A percentile compares a stretch with the other conserved stretches of the same genome.
phyloP scores from a whole-genome alignment of 2,797 vertebrate genomes.

The Halcyon leucocephala region DNA sequence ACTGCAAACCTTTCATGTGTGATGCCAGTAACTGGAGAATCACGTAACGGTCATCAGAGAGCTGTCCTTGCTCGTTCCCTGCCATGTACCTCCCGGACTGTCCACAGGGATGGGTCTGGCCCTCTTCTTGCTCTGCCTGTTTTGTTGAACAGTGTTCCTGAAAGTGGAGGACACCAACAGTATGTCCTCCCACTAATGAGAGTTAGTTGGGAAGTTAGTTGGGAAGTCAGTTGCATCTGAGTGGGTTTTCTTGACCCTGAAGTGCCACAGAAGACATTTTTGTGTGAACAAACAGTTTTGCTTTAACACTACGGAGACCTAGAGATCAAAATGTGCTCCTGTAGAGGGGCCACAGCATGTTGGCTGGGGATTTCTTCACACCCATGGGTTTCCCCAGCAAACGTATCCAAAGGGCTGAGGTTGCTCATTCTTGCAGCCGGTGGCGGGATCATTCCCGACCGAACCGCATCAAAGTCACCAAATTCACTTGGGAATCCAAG shows the following conservation, averaged over 20 bases:
- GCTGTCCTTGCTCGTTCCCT: neutral
- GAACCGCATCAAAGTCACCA: neutral
- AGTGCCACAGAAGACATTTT: neutral
- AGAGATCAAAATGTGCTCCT: neutral
- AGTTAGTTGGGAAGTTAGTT: neutral
- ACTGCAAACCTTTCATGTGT: neutral
- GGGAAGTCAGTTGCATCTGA: neutral
- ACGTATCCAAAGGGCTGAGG: neutral
- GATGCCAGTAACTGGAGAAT: neutral
- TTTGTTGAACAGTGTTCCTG: neutral
- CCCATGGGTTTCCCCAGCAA: neutral
- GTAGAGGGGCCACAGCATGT: neutral
- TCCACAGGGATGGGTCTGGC: fast-evolving
- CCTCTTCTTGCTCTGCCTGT: neutral
- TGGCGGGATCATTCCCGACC: neutral
- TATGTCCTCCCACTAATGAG: neutral
- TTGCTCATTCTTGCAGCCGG: neutral
- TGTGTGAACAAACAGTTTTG: neutral
- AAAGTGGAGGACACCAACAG: neutral
- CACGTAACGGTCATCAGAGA: neutral
- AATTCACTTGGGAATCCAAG: neutral
- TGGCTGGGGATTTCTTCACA: neutral
- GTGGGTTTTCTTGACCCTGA: neutral
- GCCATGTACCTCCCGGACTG: neutral
- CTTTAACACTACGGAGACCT: neutral